Base-by-base conservation (phyloP, 1,140 invertebrate genomes). In the Sinella curviseta region DNA sequence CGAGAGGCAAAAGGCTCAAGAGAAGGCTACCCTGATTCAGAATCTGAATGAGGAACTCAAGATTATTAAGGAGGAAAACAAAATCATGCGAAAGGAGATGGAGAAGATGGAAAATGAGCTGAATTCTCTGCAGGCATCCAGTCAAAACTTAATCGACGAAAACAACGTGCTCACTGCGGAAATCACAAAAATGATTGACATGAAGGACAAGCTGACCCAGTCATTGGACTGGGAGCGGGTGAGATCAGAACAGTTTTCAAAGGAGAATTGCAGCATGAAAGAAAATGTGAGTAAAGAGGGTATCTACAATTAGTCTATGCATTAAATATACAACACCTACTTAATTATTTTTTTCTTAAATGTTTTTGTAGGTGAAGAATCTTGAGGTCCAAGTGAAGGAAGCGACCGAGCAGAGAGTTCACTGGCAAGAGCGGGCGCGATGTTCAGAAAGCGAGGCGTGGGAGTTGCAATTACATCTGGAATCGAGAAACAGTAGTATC, bases 381-480 rank as follows among this genome's bases (percentile, higher is more conserved):
- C 20, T 78, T 24, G n/a, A 54, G 24, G 67, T 65, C 31, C 31
- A 77, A 28, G 0, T 74, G 20, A 14, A 48, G 14, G 80, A 78
- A n/a, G 14, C 70, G 17, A 55, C 77, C n/a, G 31, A 39, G 26
- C 77, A 82, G 75, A 82, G 70, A 74, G 20, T 67, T 14, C 81
- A 79, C 12, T 82, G 78, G 81, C 81, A 82, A 39, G 81, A 79
- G 55, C 35, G 76, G 33, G 73, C 78, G 1, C 48, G 76, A 77
- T 54, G 39, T 0, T 78, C 54, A 34, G 77, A 81, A 54, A 60
- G 48, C 20, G 55, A 78, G 26, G 33, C 26, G 20, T 81, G 77
- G 77, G 77, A 78, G 48, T n/a, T 81, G 12, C 75, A 77, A 60
- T 36, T 78, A 20, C 60, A 80, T 28, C 26, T 80, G 48, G 75